A percentile compares a stretch with the other conserved stretches of the same genome.
phyloP scores from a whole-genome alignment of 2,888 invertebrate species.

The Tipula vernalis region DNA sequence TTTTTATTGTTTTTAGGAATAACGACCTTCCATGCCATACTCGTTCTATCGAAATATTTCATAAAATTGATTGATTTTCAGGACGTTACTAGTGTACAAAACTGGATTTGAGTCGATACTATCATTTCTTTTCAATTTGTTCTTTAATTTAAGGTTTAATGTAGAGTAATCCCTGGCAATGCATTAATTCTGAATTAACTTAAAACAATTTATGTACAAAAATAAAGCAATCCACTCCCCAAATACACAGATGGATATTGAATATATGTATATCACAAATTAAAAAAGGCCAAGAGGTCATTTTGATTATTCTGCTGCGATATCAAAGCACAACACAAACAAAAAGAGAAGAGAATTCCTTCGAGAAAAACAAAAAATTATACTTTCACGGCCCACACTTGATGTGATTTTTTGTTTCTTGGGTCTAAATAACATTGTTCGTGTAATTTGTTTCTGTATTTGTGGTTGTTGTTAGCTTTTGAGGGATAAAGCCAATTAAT shows the following conservation, averaged over 20 bases:
- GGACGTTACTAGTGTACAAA: neutral
- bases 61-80: no score
- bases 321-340: neutral
- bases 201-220: neutral
- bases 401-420: neutral
- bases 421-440: neutral
- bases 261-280: neutral
- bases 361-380: neutral
- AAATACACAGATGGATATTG: neutral
- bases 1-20: no score
- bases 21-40: no score
- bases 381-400: slow-evolving; percentile 9
- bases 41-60: no score
- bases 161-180: neutral
- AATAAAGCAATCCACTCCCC: neutral
- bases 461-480: neutral
- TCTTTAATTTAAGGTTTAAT: neutral
- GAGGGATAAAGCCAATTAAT: neutral
- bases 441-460: neutral
- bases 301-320: neutral
- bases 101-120: neutral
- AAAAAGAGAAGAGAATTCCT: neutral
- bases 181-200: neutral
- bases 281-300: slow-evolving; percentile 5
- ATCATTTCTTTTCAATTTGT: neutral